Evolutionary conservation across 2,113 vertebrate genomes (phyloP).

Genomic region (Pavo muticus): DNA sequence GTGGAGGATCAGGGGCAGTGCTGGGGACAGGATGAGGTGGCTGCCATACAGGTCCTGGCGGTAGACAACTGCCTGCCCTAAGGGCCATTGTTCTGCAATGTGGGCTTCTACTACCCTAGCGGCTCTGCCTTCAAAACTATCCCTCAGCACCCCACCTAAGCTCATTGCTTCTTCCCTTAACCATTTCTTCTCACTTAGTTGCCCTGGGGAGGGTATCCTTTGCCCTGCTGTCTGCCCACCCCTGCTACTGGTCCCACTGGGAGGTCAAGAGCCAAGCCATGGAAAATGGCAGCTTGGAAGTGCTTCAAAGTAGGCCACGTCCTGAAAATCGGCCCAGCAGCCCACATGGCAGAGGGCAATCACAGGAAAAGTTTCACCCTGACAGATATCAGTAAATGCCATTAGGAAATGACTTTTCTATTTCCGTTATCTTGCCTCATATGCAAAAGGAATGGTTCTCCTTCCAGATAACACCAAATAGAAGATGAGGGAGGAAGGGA

Average conservation of each 20-base stretch:
- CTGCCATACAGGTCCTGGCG: not conserved
- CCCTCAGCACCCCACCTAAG: not conserved
- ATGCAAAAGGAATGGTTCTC: not conserved
- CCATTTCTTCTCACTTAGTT: not conserved
- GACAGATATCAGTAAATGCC: fast-evolving
- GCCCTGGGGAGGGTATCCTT: not conserved
- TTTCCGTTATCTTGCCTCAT: not conserved
- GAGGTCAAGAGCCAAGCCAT: not conserved
- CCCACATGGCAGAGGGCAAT: not conserved
- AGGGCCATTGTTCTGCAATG: not conserved
- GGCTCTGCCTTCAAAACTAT: not conserved
- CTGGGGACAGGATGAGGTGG: not conserved
- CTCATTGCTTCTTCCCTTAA: not conserved
- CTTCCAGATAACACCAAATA: not conserved
- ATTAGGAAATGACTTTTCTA: slow-evolving; percentile 35
- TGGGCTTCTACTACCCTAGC: not conserved
- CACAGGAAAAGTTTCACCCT: not conserved
- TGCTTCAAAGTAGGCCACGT: not conserved
- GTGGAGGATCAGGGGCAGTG: not conserved
- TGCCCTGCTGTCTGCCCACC: not conserved
- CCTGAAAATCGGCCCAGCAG: not conserved
- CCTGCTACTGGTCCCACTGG: not conserved
- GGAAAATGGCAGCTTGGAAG: not conserved
- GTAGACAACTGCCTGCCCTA: not conserved
- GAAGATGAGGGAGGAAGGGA: not conserved